phyloP scores from a whole-genome alignment of 2,113 vertebrate genomes.

The Silurus asotus region DNA sequence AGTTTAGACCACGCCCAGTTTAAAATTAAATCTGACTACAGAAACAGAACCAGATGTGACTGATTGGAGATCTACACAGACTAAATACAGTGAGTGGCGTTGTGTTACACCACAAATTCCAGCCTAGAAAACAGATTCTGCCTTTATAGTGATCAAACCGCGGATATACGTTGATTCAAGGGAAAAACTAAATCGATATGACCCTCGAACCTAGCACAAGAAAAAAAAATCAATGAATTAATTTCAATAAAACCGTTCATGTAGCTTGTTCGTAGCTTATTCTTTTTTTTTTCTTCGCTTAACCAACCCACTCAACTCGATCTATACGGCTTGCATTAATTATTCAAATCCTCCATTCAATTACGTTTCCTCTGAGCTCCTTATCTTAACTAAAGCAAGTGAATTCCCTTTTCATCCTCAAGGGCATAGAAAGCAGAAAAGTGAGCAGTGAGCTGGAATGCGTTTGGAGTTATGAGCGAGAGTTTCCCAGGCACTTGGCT shows the following conservation, averaged over 20 bases:
- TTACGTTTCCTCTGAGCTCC: constrained; percentile 54
- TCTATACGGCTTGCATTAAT: constrained; percentile 60
- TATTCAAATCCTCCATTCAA: constrained; percentile 66
- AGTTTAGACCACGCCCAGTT: not conserved
- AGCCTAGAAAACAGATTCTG: not conserved
- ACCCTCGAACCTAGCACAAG: not conserved
- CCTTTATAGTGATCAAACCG: not conserved
- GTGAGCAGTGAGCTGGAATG: constrained; percentile 29
- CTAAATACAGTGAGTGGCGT: not conserved
- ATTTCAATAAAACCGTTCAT: not conserved
- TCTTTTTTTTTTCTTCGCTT: not conserved
- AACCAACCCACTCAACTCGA: constrained; percentile 38
- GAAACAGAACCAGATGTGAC: not conserved
- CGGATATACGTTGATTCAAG: not conserved
- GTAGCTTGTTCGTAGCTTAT: too few relatives aligned
- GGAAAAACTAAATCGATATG: not conserved
- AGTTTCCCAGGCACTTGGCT: constrained; percentile 31
- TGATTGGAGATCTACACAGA: not conserved
- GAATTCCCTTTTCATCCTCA: constrained; percentile 53
- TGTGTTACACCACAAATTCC: not conserved
- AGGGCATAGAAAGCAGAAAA: constrained; percentile 59
- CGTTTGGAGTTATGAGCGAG: constrained; percentile 48
- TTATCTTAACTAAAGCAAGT: constrained; percentile 55
- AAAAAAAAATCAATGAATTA: not conserved
- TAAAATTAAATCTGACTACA: too few relatives aligned